Conservation (phyloP, 2,888 invertebrate species). For the Drosophila lutescens region DNA sequence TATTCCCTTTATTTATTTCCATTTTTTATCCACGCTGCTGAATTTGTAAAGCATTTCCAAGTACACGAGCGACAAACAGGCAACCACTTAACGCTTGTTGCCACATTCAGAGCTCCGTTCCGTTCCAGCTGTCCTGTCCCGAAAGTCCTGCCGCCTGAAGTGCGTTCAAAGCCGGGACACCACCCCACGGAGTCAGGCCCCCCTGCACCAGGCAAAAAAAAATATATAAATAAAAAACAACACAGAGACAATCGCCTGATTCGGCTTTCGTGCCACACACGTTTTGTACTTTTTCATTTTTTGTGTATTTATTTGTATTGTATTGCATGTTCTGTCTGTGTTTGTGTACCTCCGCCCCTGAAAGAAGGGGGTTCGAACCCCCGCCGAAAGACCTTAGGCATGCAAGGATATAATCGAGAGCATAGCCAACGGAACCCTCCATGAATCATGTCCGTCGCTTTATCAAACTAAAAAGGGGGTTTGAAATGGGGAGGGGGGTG, state of each 20-base stretch:
- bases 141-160: conserved; percentile 53
- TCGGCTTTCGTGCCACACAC: conserved; percentile 55
- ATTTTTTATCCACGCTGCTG: conserved; percentile 56
- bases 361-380: neutral
- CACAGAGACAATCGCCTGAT: conserved; percentile 46
- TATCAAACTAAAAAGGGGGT: conserved; percentile 56
- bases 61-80: conserved; percentile 73
- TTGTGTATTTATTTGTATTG: conserved; percentile 41
- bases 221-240: conserved; percentile 13
- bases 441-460: conserved; percentile 74
- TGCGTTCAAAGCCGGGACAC: conserved; percentile 56
- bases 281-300: conserved; percentile 41
- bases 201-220: conserved; percentile 1
- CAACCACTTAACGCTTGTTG: conserved; percentile 80
- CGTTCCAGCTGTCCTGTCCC: conserved; percentile 65
- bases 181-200: conserved; percentile 8
- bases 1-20: conserved; percentile 25
- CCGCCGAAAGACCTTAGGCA: conserved; percentile 32
- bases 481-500: neutral
- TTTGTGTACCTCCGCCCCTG: conserved; percentile 21
- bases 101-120: conserved; percentile 63
- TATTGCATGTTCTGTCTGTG: conserved; percentile 39
- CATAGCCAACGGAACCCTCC: conserved; percentile 43
- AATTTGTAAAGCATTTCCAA: conserved; percentile 78
- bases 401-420: conserved; percentile 47